Conservation (phyloP, 2,113 vertebrate genomes). For the Gracilinanus agilis region DNA sequence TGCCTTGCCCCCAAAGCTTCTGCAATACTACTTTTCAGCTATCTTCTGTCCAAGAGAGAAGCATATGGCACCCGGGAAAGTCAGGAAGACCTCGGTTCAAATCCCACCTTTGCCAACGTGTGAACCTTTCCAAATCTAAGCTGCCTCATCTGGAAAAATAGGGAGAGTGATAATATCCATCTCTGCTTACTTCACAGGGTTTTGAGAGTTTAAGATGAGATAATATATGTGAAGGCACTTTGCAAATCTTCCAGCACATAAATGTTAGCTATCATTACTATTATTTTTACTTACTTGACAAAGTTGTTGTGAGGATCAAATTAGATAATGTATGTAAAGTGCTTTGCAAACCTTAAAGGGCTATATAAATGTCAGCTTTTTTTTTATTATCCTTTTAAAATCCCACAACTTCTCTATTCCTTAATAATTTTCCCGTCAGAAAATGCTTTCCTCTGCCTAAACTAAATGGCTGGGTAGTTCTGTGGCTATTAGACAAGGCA, state of each 20-base stretch:
- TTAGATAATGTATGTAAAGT: neutral
- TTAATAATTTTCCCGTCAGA: conserved; percentile 73
- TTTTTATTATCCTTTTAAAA: neutral
- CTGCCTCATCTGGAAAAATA: neutral
- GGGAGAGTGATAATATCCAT: neutral
- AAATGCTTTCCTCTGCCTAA: conserved; percentile 71
- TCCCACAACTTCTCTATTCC: neutral
- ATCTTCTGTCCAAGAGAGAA: conserved; percentile 5
- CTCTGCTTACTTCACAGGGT: neutral
- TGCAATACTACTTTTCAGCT: neutral
- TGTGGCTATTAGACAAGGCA: conserved; percentile 64
- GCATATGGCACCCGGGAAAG: neutral
- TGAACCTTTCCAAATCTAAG: neutral
- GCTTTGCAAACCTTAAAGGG: neutral
- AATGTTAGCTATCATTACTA: neutral
- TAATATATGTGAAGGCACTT: neutral
- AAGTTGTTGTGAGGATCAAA: neutral
- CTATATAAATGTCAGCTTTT: neutral
- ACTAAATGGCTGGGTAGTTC: conserved; percentile 71
- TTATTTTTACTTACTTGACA: neutral
- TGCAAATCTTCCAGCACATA: neutral
- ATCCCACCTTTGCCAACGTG: neutral
- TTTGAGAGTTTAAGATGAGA: neutral
- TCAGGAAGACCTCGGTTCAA: neutral
- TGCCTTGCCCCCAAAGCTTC: conserved; percentile 16